These are phyloP conservation scores for Pristionchus mayeri DNA, from an alignment of 2,888 invertebrate genomes.

Conservation along the genomic window DNA sequence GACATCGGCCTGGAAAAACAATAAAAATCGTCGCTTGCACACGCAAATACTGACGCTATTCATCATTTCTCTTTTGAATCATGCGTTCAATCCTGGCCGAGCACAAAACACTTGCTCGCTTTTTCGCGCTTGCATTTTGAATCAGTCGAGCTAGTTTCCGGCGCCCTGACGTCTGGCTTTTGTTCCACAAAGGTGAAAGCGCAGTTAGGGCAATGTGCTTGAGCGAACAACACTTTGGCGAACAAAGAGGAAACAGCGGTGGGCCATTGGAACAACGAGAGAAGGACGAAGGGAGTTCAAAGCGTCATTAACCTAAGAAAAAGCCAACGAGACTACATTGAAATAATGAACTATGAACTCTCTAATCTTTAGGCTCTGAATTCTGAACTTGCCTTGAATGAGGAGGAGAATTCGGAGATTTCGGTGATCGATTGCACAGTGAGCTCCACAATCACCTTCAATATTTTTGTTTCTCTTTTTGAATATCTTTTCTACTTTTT, in stretches of 20 bases:
- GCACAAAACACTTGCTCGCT: too few relatives aligned
- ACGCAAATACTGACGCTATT: too few relatives aligned
- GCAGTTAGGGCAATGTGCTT: too few relatives aligned
- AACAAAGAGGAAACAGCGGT: background rate
- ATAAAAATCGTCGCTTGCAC: conserved; percentile 58
- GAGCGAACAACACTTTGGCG: background rate
- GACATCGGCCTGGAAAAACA: conserved; percentile 69
- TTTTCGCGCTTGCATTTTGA: too few relatives aligned
- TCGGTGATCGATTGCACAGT: conserved; percentile 75
- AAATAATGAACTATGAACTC: background rate
- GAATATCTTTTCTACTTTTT: background rate
- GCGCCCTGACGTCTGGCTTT: background rate
- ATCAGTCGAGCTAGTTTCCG: conserved; percentile 21
- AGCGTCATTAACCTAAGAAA: too few relatives aligned
- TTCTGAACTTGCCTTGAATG: conserved; percentile 63
- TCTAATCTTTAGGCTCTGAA: too few relatives aligned
- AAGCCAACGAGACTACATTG: background rate
- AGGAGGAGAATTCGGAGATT: conserved; percentile 73
- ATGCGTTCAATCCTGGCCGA: background rate
- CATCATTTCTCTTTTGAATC: too few relatives aligned
- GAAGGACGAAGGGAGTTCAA: too few relatives aligned
- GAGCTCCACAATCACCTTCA: conserved; percentile 73
- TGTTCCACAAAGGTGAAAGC: background rate
- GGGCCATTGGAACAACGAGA: too few relatives aligned
- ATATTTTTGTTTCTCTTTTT: background rate